Conservation (phyloP, 2,797 vertebrate genomes). For the Clarias fuscus region DNA sequence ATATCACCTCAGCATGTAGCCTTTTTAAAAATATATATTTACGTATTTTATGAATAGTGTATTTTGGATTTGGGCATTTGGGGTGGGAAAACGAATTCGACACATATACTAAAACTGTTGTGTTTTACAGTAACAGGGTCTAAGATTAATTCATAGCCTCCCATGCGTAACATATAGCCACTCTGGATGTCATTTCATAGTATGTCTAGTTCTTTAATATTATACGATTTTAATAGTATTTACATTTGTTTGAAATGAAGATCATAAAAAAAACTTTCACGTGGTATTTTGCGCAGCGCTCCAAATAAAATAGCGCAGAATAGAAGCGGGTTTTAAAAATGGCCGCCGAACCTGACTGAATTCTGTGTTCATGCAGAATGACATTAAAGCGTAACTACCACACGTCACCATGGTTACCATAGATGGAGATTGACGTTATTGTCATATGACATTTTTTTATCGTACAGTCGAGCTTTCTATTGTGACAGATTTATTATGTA, state of each 20-base stretch:
- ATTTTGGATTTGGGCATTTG: not conserved
- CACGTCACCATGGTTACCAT: not conserved
- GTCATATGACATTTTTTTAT: not conserved
- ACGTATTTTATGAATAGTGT: not conserved
- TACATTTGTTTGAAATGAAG: not conserved
- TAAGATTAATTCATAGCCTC: not conserved
- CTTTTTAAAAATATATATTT: not conserved
- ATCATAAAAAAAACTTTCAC: no score
- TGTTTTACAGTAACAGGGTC: not conserved
- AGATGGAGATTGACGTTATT: not conserved
- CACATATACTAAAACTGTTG: not conserved
- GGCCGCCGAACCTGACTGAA: not conserved
- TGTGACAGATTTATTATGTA: not conserved
- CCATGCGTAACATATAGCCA: not conserved
- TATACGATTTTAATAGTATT: not conserved
- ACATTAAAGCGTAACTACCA: no score
- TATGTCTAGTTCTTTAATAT: not conserved
- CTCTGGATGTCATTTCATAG: not conserved
- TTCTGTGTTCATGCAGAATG: not conserved
- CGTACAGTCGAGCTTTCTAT: not conserved
- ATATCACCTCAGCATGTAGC: no score
- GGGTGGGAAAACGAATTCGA: not conserved
- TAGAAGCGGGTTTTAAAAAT: not conserved
- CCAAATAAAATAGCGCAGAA: not conserved
- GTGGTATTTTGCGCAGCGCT: not conserved